phyloP scores from a whole-genome alignment of 2,113 vertebrate species.

The Esox niger region DNA sequence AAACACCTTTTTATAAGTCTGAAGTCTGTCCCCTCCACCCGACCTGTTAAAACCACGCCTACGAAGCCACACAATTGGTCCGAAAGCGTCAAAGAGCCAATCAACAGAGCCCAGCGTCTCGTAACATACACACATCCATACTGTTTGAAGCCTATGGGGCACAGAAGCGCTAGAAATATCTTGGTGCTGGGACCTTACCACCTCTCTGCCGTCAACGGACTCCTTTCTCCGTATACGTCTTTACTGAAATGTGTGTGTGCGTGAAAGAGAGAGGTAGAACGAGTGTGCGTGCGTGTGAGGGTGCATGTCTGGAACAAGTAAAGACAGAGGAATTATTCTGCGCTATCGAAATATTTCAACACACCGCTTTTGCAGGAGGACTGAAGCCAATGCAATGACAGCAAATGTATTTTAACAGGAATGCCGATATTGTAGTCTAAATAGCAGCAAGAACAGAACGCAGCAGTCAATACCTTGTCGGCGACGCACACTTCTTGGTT shows the following conservation, averaged over 20 bases:
- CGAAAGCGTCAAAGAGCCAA: conserved; percentile 99
- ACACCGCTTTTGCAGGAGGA: conserved; percentile 65
- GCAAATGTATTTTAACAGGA: conserved; percentile 68
- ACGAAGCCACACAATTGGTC: conserved; percentile 98
- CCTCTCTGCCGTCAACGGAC: conserved; percentile 66
- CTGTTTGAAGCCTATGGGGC: conserved; percentile 86
- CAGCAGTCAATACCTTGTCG: conserved; percentile 49
- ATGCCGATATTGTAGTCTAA: conserved; percentile 69
- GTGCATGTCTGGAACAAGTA: conserved; percentile 68
- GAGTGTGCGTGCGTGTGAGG: conserved; percentile 53
- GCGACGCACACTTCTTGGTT: conserved; percentile 58
- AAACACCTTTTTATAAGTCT: conserved; percentile 99
- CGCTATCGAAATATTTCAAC: conserved; percentile 72
- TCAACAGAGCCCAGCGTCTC: conserved; percentile 88
- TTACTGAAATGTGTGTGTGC: conserved; percentile 72
- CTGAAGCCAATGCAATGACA: conserved; percentile 67
- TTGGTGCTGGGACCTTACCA: conserved; percentile 83
- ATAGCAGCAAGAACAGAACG: conserved; percentile 55
- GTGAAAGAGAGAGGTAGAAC: conserved; percentile 27
- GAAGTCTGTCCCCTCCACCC: conserved; percentile 91
- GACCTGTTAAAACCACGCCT: conserved; percentile 99
- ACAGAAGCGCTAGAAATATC: conserved; percentile 90
- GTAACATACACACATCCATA: conserved; percentile 89
- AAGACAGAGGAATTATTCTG: conserved; percentile 71
- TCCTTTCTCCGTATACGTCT: conserved; percentile 68